phyloP scores from a whole-genome alignment of 2,113 vertebrate genomes.

The Catharus fuscescens region DNA sequence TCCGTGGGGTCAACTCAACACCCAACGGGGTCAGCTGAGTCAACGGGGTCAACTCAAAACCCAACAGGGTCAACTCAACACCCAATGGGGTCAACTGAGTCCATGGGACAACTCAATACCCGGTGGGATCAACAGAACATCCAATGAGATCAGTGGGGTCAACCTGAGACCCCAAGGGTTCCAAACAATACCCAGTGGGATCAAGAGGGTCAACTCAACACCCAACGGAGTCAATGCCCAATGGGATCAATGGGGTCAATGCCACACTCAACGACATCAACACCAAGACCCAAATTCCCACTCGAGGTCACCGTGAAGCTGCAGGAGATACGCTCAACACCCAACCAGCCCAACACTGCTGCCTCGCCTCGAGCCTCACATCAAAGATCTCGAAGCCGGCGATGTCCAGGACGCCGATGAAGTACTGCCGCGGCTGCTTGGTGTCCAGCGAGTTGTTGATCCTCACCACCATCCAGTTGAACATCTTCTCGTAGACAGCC shows the following conservation, averaged over 20 bases:
- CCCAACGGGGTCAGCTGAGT: too few species aligned
- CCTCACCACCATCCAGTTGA: slow-evolving; percentile 84
- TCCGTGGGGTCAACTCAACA: too few species aligned
- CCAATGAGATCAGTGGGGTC: fast-evolving
- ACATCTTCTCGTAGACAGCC: slow-evolving; percentile 89
- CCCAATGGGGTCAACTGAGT: not conserved
- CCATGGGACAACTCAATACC: too few species aligned
- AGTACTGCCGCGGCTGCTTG: slow-evolving; percentile 85
- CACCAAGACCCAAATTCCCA: not conserved
- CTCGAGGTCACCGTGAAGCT: fast-evolving
- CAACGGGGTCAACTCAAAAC: not conserved
- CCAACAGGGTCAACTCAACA: too few species aligned
- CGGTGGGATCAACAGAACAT: fast-evolving
- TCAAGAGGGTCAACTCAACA: not conserved
- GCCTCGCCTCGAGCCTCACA: not conserved
- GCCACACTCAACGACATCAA: fast-evolving
- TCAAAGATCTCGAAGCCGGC: slow-evolving; percentile 76
- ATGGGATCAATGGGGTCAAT: fast-evolving
- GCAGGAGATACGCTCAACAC: fast-evolving
- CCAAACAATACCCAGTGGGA: too few species aligned
- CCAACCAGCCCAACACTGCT: fast-evolving
- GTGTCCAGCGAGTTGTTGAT: slow-evolving; percentile 86
- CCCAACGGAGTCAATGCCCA: not conserved
- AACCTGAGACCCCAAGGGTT: not conserved
- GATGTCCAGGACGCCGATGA: slow-evolving; percentile 92